phyloP scores from a whole-genome alignment of 2,888 invertebrate genomes.

The Harpalus rufipes region DNA sequence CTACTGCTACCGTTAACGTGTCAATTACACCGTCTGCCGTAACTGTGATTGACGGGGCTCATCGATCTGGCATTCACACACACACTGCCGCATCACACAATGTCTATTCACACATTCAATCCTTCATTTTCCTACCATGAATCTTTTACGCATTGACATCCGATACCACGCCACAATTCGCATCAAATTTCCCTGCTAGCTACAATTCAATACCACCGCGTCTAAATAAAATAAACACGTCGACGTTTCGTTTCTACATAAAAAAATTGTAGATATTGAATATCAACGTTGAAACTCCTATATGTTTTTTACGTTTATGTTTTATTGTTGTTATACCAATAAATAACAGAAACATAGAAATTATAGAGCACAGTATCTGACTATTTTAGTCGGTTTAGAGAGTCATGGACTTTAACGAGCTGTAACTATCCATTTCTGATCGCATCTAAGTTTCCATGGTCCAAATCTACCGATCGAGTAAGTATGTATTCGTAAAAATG shows the following conservation, averaged over 20 bases:
- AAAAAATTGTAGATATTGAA: background rate
- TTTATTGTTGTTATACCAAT: no score
- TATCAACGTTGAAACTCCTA: background rate
- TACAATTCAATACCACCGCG: background rate
- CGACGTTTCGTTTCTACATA: background rate
- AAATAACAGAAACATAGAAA: no score
- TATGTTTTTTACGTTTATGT: no score
- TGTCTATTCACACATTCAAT: slow-evolving; percentile 32
- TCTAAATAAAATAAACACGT: slow-evolving; percentile 10
- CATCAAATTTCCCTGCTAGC: background rate
- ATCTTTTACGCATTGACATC: slow-evolving; percentile 20
- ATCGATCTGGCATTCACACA: slow-evolving; percentile 42
- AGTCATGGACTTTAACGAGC: no score
- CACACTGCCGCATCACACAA: slow-evolving; percentile 7
- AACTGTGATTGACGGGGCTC: slow-evolving; percentile 35
- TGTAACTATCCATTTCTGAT: no score
- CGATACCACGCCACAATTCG: slow-evolving; percentile 4
- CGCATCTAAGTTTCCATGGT: no score
- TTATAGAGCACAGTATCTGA: no score
- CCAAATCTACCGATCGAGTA: no score
- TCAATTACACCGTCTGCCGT: slow-evolving; percentile 57
- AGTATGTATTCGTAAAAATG: no score
- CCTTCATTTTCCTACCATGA: slow-evolving; percentile 26
- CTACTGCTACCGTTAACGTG: slow-evolving; percentile 55
- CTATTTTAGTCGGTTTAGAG: no score